Evolutionary conservation across 2,113 vertebrate genomes (phyloP), one percentile per base, ranked within the genome.

Genomic region (Ia io): DNA sequence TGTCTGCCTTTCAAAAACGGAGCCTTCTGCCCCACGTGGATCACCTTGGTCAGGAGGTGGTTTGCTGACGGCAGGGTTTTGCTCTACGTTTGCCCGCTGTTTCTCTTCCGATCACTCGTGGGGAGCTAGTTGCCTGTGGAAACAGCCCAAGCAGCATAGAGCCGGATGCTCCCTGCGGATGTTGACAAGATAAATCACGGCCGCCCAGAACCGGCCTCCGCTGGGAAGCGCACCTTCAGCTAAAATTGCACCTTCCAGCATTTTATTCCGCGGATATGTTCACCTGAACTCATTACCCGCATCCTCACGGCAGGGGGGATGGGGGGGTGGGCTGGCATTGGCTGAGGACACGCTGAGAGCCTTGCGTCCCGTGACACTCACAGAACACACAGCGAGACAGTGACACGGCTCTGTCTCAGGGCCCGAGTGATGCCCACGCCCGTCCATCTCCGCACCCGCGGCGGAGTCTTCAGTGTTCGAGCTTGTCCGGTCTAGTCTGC

Each of bases 391-490:
- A 96, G 94, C 35, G 86, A 70, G 95, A 95, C 95, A 94, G 95
- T 83, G 84, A 88, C 89, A 96, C 40, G 49, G 35, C n/a, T 71
- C 10, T 97, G 70, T 95, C 96, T 89, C 28, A 73, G 49, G 56
- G 71, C 96, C 88, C 79, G 90, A 97, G 93, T 56, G 95, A 20
- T 25, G 53, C 70, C 71, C 95, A 89, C 96, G 97, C 95, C 94
- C 90, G 23, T 85, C 93, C 71, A 76, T n/a, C 69, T 98, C 37
- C 90, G 96, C 90, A 96, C 0, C 0, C 86, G 84, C 10, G 89
- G 92, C 84, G 59, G 25, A 94, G 85, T 94, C 47, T 90, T 93
- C 91, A 83, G 89, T 63, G 83, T 95, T 65, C 85, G 97, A 96
- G 95, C 67, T 84, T 78, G 83, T 83, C 89, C 44, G 92, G 69